phyloP scores from a whole-genome alignment of 2,888 invertebrate genomes.

The Nomada ruficornis region DNA sequence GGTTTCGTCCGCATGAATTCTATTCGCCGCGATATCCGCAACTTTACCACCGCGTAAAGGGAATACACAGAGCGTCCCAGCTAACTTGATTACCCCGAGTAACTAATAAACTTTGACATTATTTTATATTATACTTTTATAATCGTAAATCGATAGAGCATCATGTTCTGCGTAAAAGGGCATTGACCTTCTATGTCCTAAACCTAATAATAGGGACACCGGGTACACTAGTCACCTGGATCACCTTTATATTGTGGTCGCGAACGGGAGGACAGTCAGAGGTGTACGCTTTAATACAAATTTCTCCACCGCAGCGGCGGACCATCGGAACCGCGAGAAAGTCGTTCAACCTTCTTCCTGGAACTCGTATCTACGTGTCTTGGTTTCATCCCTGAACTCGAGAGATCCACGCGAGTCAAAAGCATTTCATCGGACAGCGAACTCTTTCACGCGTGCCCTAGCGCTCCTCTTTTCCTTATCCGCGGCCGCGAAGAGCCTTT shows the following conservation, averaged over 20 bases:
- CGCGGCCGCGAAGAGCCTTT: conserved; percentile 52
- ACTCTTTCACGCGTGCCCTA: conserved; percentile 17
- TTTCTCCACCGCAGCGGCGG: conserved; percentile 5
- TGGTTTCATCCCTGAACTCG: conserved; percentile 50
- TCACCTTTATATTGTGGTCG: too few relatives aligned
- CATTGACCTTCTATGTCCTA: too few relatives aligned
- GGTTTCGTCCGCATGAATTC: conserved; percentile 26
- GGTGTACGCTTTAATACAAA: conserved; percentile 28
- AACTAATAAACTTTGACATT: too few relatives aligned
- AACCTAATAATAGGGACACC: too few relatives aligned
- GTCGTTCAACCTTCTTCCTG: conserved; percentile 21
- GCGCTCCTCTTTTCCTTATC: background rate
- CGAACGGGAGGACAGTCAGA: background rate
- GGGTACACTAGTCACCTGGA: too few relatives aligned
- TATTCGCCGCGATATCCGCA: conserved; percentile 3
- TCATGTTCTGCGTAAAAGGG: too few relatives aligned
- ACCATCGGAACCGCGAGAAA: conserved; percentile 13
- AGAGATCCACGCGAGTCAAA: conserved; percentile 43
- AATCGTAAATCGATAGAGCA: too few relatives aligned
- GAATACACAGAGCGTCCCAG: too few relatives aligned
- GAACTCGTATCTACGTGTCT: conserved; percentile 43
- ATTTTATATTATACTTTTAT: too few relatives aligned
- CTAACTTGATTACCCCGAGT: too few relatives aligned
- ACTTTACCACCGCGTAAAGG: conserved; percentile 13
- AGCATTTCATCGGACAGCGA: background rate